phyloP scores from a whole-genome alignment of 1,140 invertebrate genomes.

The Scaptodrosophila lebanonensis region DNA sequence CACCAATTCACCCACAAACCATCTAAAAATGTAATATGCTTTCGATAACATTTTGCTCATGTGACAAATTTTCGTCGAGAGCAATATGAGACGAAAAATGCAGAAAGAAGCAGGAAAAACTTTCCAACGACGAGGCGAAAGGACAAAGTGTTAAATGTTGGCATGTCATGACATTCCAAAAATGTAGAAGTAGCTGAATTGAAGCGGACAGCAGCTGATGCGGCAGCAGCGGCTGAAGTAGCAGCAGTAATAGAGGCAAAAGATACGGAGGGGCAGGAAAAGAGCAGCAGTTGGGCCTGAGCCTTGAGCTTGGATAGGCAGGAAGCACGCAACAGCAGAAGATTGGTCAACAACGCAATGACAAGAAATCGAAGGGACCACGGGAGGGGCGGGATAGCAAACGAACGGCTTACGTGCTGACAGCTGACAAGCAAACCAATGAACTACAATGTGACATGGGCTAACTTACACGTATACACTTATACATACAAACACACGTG shows the following conservation, averaged over 20 bases:
- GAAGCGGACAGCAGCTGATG: background rate
- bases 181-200: slow-evolving; percentile 2
- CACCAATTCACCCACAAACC: slow-evolving; percentile 10
- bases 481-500: no score
- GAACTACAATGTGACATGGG: slow-evolving; percentile 64
- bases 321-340: slow-evolving; percentile 9
- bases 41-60: slow-evolving; percentile 68
- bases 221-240: slow-evolving; percentile 23
- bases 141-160: slow-evolving; percentile 69
- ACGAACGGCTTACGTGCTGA: slow-evolving; percentile 67
- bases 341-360: slow-evolving; percentile 45
- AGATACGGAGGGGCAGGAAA: slow-evolving; percentile 28
- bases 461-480: no score
- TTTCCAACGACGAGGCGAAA: slow-evolving; percentile 25
- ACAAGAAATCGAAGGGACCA: background rate
- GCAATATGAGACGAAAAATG: slow-evolving; percentile 9
- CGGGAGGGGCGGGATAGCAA: slow-evolving; percentile 11
- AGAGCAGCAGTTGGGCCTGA: slow-evolving; percentile 1
- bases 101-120: slow-evolving; percentile 44
- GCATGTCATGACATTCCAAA: slow-evolving; percentile 71
- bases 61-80: slow-evolving; percentile 65
- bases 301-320: background rate
- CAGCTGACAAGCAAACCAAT: slow-evolving; percentile 71
- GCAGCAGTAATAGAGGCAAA: slow-evolving; percentile 31
- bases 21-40: slow-evolving; percentile 53